Conservation (phyloP, 2,888 invertebrate species). For the Andrena chrysosceles region DNA sequence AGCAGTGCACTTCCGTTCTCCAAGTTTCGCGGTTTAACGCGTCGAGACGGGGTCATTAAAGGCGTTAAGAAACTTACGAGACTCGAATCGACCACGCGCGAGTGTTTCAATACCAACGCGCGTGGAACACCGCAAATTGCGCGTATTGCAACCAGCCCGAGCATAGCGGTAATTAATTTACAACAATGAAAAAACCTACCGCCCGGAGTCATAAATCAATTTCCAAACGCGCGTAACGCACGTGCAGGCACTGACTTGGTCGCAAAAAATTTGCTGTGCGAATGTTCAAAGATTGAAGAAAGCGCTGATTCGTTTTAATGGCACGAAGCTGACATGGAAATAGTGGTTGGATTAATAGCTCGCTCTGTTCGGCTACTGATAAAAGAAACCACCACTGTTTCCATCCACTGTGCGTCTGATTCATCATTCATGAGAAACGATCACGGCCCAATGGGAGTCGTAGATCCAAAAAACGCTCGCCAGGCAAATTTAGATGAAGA, state of each 20-base stretch:
- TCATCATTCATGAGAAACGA: background rate
- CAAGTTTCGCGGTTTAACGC: conserved; percentile 12
- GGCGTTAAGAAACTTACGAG: background rate
- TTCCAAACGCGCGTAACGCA: background rate
- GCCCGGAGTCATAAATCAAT: background rate
- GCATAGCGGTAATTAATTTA: conserved; percentile 1
- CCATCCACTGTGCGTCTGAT: background rate
- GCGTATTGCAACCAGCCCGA: conserved; percentile 2
- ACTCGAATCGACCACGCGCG: background rate
- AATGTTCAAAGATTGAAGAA: background rate
- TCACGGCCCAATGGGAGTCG: background rate
- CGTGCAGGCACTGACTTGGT: background rate
- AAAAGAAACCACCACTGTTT: background rate
- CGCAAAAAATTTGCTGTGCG: background rate
- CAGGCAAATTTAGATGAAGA: too few species aligned
- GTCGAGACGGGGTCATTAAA: conserved; percentile 12
- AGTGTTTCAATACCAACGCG: background rate
- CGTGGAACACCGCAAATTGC: background rate
- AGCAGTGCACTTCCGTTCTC: background rate
- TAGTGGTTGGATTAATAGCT: background rate
- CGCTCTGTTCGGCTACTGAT: too few species aligned
- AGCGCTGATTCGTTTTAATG: too few species aligned
- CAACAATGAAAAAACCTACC: background rate
- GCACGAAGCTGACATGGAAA: background rate
- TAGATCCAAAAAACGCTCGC: too few species aligned